A percentile compares a stretch with the other conserved stretches of the same genome.
phyloP scores from a whole-genome alignment of 2,797 vertebrate genomes.

The Nasua narica region DNA sequence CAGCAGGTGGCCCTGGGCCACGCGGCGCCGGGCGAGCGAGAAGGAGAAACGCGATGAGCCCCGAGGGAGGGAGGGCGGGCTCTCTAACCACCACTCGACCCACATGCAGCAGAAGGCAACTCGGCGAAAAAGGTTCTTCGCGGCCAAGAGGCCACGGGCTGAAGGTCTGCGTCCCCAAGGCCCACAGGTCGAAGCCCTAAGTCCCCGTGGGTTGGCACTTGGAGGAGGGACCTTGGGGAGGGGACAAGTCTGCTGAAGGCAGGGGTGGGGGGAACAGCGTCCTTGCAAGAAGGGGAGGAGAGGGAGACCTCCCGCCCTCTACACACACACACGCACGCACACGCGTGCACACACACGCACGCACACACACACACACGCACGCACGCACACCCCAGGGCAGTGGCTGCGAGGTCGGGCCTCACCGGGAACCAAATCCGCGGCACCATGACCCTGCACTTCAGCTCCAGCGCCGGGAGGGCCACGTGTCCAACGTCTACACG shows the following conservation, averaged over 20 bases:
- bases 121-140: not conserved
- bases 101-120: not conserved
- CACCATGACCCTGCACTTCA: not conserved
- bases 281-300: not conserved
- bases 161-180: not conserved
- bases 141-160: not conserved
- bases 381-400: not conserved
- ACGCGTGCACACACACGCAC: too few relatives aligned
- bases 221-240: not conserved
- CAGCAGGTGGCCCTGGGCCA: not conserved
- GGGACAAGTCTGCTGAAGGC: not conserved
- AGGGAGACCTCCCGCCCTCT: not conserved
- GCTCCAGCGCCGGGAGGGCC: not conserved
- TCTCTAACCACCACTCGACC: not conserved
- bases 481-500: too few relatives aligned
- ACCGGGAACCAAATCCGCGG: not conserved
- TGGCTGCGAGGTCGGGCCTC: not conserved
- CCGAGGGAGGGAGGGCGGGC: not conserved
- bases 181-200: not conserved
- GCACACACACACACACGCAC: too few relatives aligned
- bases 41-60: not conserved
- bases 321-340: not conserved
- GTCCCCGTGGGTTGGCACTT: not conserved
- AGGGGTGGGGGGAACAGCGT: not conserved
- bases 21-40: fast-evolving